Conservation (phyloP, 1,140 invertebrate genomes). For the Brachionus calyciflorus region DNA sequence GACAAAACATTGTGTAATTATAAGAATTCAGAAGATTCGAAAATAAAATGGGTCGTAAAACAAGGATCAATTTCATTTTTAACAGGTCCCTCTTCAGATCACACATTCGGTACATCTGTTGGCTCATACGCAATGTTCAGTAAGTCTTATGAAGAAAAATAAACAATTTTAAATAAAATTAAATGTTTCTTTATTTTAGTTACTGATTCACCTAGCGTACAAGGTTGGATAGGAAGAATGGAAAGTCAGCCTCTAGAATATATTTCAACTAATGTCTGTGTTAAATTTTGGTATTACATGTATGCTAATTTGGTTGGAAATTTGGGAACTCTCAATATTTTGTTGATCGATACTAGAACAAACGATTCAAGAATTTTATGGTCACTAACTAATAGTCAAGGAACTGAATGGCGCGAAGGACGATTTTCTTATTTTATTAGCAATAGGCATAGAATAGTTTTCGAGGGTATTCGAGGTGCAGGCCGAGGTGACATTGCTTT, state of each 20-base stretch:
- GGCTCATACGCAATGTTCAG: constrained; percentile 31
- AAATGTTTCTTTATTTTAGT: background rate
- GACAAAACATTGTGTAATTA: background rate
- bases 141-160: background rate
- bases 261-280: background rate
- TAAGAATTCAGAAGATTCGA: background rate
- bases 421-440: constrained; percentile 48
- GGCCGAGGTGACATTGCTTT: constrained; percentile 54
- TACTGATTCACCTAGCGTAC: background rate
- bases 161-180: background rate
- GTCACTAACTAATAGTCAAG: constrained; percentile 51
- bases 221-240: background rate
- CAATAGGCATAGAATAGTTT: constrained; percentile 48
- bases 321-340: constrained; percentile 53
- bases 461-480: constrained; percentile 53
- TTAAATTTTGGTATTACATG: constrained; percentile 50
- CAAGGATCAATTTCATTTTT: constrained; percentile 36
- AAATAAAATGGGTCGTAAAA: constrained; percentile 35
- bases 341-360: background rate
- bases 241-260: constrained; percentile 37
- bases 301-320: constrained; percentile 59
- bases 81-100: constrained; percentile 15
- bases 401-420: constrained; percentile 54
- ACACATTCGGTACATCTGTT: constrained; percentile 20
- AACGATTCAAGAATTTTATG: constrained; percentile 46